Conservation (phyloP, 2,113 vertebrate species). For the Accipiter cooperii region DNA sequence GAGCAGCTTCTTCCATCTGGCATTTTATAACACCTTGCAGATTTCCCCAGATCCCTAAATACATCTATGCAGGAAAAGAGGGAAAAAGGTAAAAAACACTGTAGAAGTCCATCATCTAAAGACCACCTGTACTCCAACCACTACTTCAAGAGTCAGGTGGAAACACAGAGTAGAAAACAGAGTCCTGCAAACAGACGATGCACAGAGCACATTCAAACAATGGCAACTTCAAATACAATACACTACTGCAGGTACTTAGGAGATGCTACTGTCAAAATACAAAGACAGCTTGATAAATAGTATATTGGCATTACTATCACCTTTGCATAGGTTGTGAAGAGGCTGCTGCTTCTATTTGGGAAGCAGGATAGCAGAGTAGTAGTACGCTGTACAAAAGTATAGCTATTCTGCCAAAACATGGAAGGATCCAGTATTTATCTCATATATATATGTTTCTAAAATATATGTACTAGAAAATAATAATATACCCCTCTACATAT, state of each 20-base stretch:
- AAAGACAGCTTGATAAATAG: neutral
- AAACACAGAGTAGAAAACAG: neutral
- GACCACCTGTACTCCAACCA: neutral
- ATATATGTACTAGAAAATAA: too few species aligned
- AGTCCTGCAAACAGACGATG: neutral
- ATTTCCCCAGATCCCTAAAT: slow-evolving; percentile 92
- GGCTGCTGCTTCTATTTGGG: neutral
- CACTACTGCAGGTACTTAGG: neutral
- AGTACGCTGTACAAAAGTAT: neutral
- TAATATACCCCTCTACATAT: too few species aligned
- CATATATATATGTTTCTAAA: too few species aligned
- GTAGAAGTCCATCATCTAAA: neutral
- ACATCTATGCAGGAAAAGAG: slow-evolving; percentile 76
- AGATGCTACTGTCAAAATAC: neutral
- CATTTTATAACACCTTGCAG: slow-evolving; percentile 93
- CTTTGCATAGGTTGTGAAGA: neutral
- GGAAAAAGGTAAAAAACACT: neutral
- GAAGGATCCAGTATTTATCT: too few species aligned
- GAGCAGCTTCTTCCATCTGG: slow-evolving; percentile 86
- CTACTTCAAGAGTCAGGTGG: neutral
- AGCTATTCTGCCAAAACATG: neutral
- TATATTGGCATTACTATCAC: neutral
- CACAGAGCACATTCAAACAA: neutral
- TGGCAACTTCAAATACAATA: neutral
- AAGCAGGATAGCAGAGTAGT: neutral